A percentile compares a stretch with the other conserved stretches of the same genome.
phyloP scores from a whole-genome alignment of 1,140 invertebrate genomes.

The Eueides isabella region DNA sequence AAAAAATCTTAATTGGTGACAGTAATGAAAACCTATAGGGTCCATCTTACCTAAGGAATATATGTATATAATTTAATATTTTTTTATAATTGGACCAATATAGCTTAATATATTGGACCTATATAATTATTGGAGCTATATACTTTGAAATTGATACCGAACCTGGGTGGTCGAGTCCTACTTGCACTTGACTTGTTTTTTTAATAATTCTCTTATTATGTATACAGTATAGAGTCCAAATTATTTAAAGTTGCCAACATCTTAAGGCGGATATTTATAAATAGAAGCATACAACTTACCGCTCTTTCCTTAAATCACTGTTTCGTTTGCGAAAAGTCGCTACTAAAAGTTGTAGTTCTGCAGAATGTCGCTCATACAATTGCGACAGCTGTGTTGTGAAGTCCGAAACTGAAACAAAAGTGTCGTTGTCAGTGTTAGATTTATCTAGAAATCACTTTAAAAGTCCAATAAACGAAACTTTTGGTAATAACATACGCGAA shows the following conservation, averaged over 20 bases:
- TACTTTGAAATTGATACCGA: too few species aligned
- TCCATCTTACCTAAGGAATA: too few species aligned
- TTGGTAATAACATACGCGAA: too few species aligned
- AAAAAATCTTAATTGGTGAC: too few species aligned
- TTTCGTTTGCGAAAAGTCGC: constrained; percentile 94
- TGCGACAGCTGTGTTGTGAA: constrained; percentile 96
- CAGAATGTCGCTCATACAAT: constrained; percentile 95
- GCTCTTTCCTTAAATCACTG: constrained; percentile 93
- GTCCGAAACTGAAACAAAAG: constrained; percentile 92
- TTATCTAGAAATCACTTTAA: neutral
- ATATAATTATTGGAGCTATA: too few species aligned
- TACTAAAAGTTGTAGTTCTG: constrained; percentile 94
- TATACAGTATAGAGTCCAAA: neutral
- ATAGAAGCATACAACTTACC: constrained; percentile 82
- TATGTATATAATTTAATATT: too few species aligned
- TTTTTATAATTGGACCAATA: too few species aligned
- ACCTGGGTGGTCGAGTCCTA: too few species aligned
- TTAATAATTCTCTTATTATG: too few species aligned
- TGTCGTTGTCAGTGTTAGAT: constrained; percentile 10
- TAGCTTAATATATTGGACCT: too few species aligned
- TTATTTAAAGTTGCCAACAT: neutral
- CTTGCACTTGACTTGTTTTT: too few species aligned
- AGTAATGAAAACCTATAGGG: too few species aligned
- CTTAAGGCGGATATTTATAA: neutral
- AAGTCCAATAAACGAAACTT: neutral